Base-by-base conservation (phyloP, 2,113 vertebrate genomes). In the Aegotheles bennettii region DNA sequence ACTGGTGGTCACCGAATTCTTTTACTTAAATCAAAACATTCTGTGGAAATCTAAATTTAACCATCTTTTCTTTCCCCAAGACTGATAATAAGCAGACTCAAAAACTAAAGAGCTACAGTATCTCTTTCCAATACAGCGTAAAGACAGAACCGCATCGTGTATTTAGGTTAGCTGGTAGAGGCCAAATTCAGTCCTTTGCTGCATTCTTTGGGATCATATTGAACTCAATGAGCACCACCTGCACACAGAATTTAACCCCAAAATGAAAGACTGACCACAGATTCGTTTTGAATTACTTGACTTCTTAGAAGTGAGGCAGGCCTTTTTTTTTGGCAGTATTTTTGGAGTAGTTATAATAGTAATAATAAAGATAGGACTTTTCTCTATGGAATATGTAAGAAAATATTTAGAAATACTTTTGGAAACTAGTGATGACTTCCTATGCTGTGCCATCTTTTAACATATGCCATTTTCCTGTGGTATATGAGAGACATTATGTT, bases 21-120 rank as follows among this genome's bases (percentile, higher is more conserved):
- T 96, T 78, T 59, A 33, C 68, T 94, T 92, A 94, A 97, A 96
- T 96, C 48, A 94, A 96, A 96, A 94, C 95, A 85, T 92, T 87
- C 77, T 92, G 89, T 84, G 54, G 64, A 86, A 94, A 93, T 89
- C 87, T 96, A 94, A 90, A 96, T 93, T 88, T 95, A 94, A 89
- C 87, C 29, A 69, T 90, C 53, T 87, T 95, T 92, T 75, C 56
- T 92, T 91, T 82, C 68, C 54, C 43, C 35, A n/a, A 78, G 80
- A 82, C 70, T 89, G 94, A 90, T 86, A 94, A 89, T 94, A 97
- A 94, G 76, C 84, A 96, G 92, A 75, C 61, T 89, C 53, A 73
- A 50, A 94, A 92, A 70, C 19, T 75, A 77, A 90, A 95, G 76
- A 74, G 56, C 38, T 94, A 64, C 64, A 21, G 33, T 86, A 83